phyloP scores from a whole-genome alignment of 2,797 vertebrate genomes.

The Cirrhinus molitorella region DNA sequence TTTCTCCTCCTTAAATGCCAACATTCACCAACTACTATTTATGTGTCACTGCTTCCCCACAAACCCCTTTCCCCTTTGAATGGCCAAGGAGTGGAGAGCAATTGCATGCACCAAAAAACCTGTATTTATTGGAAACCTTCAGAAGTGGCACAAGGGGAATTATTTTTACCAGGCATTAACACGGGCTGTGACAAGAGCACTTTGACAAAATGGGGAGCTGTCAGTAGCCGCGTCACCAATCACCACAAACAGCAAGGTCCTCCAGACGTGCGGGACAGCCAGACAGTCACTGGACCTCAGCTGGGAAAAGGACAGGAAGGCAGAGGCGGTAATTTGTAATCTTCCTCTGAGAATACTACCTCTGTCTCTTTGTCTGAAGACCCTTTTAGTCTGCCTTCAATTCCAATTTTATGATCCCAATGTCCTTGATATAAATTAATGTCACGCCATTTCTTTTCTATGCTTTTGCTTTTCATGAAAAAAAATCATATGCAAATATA shows the following conservation, averaged over 20 bases:
- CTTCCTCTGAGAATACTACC: constrained; percentile 31
- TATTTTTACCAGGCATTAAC: constrained; percentile 65
- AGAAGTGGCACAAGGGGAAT: constrained; percentile 62
- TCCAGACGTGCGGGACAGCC: constrained; percentile 57
- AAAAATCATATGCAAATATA: background rate
- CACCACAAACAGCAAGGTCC: constrained; percentile 60
- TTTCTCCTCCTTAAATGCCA: constrained; percentile 55
- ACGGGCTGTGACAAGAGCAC: constrained; percentile 60
- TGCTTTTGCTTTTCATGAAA: background rate
- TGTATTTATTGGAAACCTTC: constrained; percentile 65
- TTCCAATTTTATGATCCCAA: constrained; percentile 56
- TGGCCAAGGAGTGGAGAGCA: constrained; percentile 47
- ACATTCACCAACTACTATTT: constrained; percentile 48
- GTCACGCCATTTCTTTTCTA: constrained; percentile 47
- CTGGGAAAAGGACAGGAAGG: constrained; percentile 51
- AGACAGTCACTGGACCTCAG: constrained; percentile 61
- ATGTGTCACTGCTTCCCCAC: constrained; percentile 55
- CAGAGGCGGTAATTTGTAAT: constrained; percentile 62
- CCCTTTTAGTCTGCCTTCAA: constrained; percentile 53
- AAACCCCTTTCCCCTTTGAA: constrained; percentile 45
- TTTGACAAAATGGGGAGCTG: constrained; percentile 65
- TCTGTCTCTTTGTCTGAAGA: constrained; percentile 57
- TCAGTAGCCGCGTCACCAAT: constrained; percentile 62
- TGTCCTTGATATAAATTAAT: constrained; percentile 61
- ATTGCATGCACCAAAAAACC: constrained; percentile 51